Conservation (phyloP, 2,888 invertebrate genomes). For the Himalopsyche anomala region DNA sequence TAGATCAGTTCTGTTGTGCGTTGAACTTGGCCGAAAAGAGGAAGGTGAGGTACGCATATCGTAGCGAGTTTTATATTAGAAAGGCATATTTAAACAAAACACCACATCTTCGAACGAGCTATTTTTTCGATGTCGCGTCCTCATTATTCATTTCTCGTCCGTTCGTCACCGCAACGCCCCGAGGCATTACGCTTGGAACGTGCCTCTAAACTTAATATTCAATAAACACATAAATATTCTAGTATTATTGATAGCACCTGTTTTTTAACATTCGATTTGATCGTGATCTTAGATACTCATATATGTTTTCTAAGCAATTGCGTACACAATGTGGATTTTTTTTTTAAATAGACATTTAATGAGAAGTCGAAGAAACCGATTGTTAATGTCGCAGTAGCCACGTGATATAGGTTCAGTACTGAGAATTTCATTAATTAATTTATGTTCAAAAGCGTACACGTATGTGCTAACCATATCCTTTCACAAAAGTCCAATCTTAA, state of each 20-base stretch:
- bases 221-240: not conserved
- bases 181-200: not conserved
- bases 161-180: not conserved
- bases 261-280: not conserved
- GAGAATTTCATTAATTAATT: no score
- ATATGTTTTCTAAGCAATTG: no score
- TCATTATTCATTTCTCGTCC: constrained; percentile 2
- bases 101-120: constrained; percentile 16
- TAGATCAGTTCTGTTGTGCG: not conserved
- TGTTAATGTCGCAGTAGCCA: no score
- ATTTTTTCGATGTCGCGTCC: constrained; percentile 7
- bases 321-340: no score
- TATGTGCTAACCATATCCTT: no score
- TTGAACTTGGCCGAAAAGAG: not conserved
- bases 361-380: no score
- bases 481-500: no score
- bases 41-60: not conserved
- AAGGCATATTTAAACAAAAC: not conserved
- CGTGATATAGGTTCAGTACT: no score
- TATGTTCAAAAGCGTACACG: no score
- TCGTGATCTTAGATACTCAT: not conserved
- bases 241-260: not conserved
- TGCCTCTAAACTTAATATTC: not conserved
- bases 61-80: constrained; percentile 1
- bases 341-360: no score